Evolutionary conservation across 2,888 invertebrate species (phyloP).

Genomic region (Yponomeuta sedellus): DNA sequence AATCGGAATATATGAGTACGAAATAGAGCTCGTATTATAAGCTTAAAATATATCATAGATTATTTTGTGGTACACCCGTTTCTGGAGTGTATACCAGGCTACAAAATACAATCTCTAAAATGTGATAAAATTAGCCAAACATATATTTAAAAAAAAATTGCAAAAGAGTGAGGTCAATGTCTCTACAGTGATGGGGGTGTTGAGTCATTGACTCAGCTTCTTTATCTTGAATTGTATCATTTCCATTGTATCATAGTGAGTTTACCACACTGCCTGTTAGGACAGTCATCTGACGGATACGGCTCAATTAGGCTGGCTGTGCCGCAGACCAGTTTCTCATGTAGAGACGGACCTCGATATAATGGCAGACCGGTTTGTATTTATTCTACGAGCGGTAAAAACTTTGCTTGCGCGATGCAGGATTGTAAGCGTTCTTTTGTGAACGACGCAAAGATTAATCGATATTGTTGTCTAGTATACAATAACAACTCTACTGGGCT

Average conservation of each 20-base stretch:
- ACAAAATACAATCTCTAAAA: background rate
- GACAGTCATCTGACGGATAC: conserved; percentile 22
- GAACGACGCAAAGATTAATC: background rate
- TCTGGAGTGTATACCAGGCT: no score
- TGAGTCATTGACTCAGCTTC: conserved; percentile 1
- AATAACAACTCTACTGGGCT: background rate
- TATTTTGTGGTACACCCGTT: no score
- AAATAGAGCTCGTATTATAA: no score
- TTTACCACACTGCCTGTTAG: conserved; percentile 4
- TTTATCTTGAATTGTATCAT: conserved; percentile 12
- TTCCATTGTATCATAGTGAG: background rate
- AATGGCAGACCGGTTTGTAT: background rate
- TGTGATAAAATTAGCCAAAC: background rate
- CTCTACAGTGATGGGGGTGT: conserved; percentile 21
- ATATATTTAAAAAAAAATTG: background rate
- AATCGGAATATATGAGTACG: no score
- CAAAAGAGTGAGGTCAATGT: conserved; percentile 17
- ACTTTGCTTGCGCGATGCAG: conserved; percentile 24
- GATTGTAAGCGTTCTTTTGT: background rate
- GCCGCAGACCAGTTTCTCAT: conserved; percentile 21
- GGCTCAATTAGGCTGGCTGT: conserved; percentile 19
- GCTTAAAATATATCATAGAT: no score
- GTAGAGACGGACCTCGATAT: conserved; percentile 20
- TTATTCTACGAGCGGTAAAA: conserved; percentile 14
- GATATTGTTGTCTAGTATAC: background rate